Evolutionary conservation across 2,888 invertebrate genomes (phyloP).

Genomic region (Stenodema calcarata): DNA sequence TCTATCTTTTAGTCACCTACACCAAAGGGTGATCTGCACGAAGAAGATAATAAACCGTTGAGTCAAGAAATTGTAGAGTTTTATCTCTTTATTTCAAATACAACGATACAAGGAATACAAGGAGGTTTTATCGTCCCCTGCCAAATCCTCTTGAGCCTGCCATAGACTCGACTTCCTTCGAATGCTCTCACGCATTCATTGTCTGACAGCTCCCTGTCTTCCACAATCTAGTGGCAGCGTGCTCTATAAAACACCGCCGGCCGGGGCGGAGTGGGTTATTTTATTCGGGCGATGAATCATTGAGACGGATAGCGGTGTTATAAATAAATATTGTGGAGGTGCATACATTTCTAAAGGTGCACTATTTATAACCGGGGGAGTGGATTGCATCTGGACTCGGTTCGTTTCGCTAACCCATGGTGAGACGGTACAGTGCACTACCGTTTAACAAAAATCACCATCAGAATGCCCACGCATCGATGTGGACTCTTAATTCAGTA

Average conservation of each 20-base stretch:
- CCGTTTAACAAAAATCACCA: neutral
- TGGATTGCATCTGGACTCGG: neutral
- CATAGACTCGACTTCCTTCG: neutral
- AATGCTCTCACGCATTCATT: neutral
- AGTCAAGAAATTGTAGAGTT: too few relatives aligned
- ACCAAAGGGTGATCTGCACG: too few relatives aligned
- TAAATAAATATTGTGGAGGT: neutral
- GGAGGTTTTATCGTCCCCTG: too few relatives aligned
- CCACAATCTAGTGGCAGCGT: neutral
- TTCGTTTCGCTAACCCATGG: neutral
- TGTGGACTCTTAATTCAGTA: too few relatives aligned
- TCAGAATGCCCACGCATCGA: too few relatives aligned
- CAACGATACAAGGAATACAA: too few relatives aligned
- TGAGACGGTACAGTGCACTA: neutral
- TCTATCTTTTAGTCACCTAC: too few relatives aligned
- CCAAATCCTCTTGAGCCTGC: neutral
- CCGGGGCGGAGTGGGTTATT: neutral
- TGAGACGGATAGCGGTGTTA: neutral
- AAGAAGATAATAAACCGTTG: too few relatives aligned
- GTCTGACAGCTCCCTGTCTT: conserved; percentile 9
- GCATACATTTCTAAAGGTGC: conserved; percentile 11
- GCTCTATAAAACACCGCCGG: neutral
- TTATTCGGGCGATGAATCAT: conserved; percentile 28
- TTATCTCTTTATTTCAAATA: too few relatives aligned
- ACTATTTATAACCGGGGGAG: neutral